Percentiles rank a stretch among this genome's conserved stretches.
Evolutionary conservation across 2,797 vertebrate genomes (phyloP).

Genomic region (Diplodus puntazzo): DNA sequence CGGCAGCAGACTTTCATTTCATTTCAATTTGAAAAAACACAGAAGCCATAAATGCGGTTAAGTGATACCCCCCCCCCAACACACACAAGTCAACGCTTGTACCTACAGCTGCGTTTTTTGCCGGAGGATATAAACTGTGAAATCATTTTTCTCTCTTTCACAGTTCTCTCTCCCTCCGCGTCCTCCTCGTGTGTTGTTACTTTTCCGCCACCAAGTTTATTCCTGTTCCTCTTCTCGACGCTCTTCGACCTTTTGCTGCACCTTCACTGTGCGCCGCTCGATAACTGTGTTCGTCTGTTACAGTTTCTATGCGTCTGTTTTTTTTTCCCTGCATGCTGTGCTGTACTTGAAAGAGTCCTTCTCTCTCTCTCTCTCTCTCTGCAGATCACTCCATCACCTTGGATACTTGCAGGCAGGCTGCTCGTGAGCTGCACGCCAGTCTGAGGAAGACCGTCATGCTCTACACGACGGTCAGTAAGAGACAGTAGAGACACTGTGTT

Average conservation of each 20-base stretch:
- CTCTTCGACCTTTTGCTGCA: conserved; percentile 35
- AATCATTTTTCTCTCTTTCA: conserved; percentile 40
- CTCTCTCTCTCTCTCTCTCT: conserved; percentile 29
- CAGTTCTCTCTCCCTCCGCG: conserved; percentile 21
- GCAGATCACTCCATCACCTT: conserved; percentile 86
- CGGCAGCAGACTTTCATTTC: conserved; percentile 11
- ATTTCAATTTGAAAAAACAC: conserved; percentile 42
- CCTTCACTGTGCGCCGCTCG: conserved; percentile 14
- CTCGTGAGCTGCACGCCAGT: conserved; percentile 88
- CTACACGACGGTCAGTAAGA: conserved; percentile 88
- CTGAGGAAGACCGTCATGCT: conserved; percentile 88
- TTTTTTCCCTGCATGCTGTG: conserved; percentile 14
- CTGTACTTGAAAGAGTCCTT: conserved; percentile 34
- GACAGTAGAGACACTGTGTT: not conserved
- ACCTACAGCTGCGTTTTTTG: conserved; percentile 36
- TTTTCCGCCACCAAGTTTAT: conserved; percentile 29
- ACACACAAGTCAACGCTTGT: conserved; percentile 23
- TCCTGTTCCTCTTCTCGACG: not conserved
- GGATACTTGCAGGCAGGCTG: conserved; percentile 90
- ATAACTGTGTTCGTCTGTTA: conserved; percentile 9
- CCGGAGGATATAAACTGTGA: conserved; percentile 41
- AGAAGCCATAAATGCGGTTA: conserved; percentile 27
- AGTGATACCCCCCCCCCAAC: conserved; percentile 8
- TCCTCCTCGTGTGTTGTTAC: conserved; percentile 19
- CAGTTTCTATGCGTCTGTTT: not conserved